Base-by-base conservation (phyloP, 2,888 invertebrate genomes). In the Odontocolon sp. region DNA sequence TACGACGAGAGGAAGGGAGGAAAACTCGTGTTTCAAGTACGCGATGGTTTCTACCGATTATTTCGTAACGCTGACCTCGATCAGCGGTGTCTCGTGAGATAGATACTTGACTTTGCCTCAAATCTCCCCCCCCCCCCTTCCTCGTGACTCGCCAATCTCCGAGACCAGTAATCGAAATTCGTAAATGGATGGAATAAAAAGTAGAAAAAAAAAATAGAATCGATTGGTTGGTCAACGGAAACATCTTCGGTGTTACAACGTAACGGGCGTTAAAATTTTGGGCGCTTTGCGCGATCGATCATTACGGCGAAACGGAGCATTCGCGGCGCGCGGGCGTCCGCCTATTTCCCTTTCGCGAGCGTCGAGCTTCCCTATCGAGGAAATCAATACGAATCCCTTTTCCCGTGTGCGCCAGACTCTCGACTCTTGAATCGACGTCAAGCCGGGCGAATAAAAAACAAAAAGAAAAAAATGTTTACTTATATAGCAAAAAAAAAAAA, bases 311-410 rank as follows among this genome's bases (percentile, higher is more conserved):
- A 75, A 70, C 54, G 40, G 42, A 28, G 76, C 77, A 83, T 83
- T 83, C 77, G 80, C 78, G 80, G 82, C 82, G 84, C 82, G 81
- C 82, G 79, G 64, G 75, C 78, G 71, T 70, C 76, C 66, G 69
- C 59, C 71, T 82, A 78, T 81, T 67, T 69, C 61, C 75, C 81
- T 80, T 83, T 63, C 81, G 77, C 67, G 70, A 71, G 76, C 71
- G 71, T 50, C 76, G 76, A 23, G 47, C 77, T 72, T n/a, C 77
- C 52, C 84, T 85, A 85, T 86, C 84, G 83, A 75, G 81, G 81
- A 86, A 88, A 89, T 89, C 89, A 88, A 89, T 88, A 89, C 87
- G 86, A 87, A 88, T 86, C 85, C 85, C 85, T 85, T 87, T 83
- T 86, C 83, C 84, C 79, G 79, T 82, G 80, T 81, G 82, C 83